Evolutionary conservation across 2,113 vertebrate species (phyloP), one percentile per base, ranked within the genome.

Genomic region (Antigone vipio): DNA sequence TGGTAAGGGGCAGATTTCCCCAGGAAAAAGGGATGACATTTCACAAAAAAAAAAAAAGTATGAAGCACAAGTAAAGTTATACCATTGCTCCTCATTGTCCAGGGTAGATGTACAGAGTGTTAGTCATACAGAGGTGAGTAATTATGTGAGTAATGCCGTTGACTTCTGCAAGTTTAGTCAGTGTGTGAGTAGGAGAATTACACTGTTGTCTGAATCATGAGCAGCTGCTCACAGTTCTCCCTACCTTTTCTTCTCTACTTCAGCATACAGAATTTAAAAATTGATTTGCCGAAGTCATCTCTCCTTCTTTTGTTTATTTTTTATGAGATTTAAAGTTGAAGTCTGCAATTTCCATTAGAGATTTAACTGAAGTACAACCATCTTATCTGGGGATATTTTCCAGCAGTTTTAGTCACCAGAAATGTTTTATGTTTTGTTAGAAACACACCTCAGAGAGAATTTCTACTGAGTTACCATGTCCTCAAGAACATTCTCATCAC

Each of bases 311-410:
- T 79, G 35, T 40, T 76, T 85, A 78, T 52, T 81, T n/a, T 63
- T 95, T 58, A 45, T 92, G 34, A 53, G n/a, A 76, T 56, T 91
- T 82, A 71, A 49, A 74, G 60, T 23, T 87, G 52, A 96, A 95
- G 85, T 63, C 32, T 40, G 5, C 47, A 59, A 53, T 91, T 95
- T 97, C 89, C 44, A 71, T 84, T 91, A 94, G 75, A 93, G 47
- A 91, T 91, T 76, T 81, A 73, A 96, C 83, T 97, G 74, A 94
- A 91, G 83, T 85, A 78, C 32, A 88, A 29, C 8, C 14, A 24
- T 45, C 35, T 86, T 74, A 27, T 75, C 15, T 77, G 21, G 18
- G 18, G n/a, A 60, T 71, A 53, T 89, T 85, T 73, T 38, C 24
- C 30, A 35, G 18, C 11, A 29, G 18, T 62, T 72, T 72, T 52